phyloP scores from a whole-genome alignment of 2,113 vertebrate genomes.

The Cheilinus undulatus region DNA sequence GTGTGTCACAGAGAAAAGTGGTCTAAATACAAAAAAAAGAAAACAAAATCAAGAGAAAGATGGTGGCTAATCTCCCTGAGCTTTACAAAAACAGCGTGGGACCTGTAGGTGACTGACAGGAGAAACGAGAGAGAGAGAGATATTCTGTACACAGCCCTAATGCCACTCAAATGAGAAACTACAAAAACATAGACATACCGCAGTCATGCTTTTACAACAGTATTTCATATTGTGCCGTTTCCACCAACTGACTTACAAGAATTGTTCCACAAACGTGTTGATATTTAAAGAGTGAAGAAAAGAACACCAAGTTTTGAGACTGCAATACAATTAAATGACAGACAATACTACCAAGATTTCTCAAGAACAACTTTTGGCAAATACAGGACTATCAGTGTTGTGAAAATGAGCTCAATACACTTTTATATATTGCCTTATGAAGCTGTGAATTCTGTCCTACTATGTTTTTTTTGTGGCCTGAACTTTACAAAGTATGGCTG shows the following conservation, averaged over 20 bases:
- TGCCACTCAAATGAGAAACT: conserved; percentile 59
- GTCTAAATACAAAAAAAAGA: conserved; percentile 73
- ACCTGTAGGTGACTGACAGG: conserved; percentile 64
- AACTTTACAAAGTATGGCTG: conserved; percentile 32
- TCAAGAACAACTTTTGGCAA: conserved; percentile 28
- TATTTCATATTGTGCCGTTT: conserved; percentile 30
- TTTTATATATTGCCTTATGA: conserved; percentile 12
- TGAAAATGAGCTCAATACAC: too few species aligned
- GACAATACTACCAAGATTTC: conserved; percentile 16
- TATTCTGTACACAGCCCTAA: conserved; percentile 75
- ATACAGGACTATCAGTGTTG: not conserved
- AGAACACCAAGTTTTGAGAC: conserved; percentile 1
- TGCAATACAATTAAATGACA: conserved; percentile 17
- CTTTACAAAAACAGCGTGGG: conserved; percentile 78
- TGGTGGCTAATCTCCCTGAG: conserved; percentile 85
- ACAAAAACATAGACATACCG: conserved; percentile 32
- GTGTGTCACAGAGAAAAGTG: conserved; percentile 74
- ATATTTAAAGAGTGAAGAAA: conserved; percentile 17
- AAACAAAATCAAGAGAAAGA: conserved; percentile 42
- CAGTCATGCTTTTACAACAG: conserved; percentile 52
- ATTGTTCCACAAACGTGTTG: conserved; percentile 33
- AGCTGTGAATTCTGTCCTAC: conserved; percentile 7
- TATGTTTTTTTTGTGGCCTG: not conserved
- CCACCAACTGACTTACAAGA: conserved; percentile 17
- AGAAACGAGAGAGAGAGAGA: conserved; percentile 56